These are phyloP conservation scores for Callionymus lyra DNA, from an alignment of 2,113 vertebrate species.

Conservation along the genomic window DNA sequence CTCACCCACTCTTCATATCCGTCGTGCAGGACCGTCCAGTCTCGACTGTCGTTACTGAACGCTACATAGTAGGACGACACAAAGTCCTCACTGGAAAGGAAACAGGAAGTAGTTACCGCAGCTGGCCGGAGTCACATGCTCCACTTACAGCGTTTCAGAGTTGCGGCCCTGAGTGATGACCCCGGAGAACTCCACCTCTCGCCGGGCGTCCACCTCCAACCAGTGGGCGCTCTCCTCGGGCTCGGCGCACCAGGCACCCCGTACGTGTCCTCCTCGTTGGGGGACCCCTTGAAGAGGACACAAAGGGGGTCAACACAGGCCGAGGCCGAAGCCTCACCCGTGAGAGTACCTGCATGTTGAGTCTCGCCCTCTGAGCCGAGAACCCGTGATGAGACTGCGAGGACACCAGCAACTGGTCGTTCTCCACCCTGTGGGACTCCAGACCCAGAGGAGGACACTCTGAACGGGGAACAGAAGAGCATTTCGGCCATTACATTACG, in stretches of 20 bases:
- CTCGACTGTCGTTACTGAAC: constrained; percentile 94
- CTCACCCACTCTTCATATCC: constrained; percentile 92
- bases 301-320: background rate
- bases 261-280: constrained; percentile 76
- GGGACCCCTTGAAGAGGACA: constrained; percentile 72
- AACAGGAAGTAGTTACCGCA: background rate
- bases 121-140: background rate
- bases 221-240: constrained; percentile 78
- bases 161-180: constrained; percentile 90
- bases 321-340: too few relatives aligned
- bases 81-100: constrained; percentile 70
- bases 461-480: constrained; percentile 41
- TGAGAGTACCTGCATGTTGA: constrained; percentile 83
- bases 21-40: constrained; percentile 81
- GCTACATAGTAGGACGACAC: constrained; percentile 86
- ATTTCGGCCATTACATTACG: too few relatives aligned
- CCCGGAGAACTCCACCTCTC: constrained; percentile 81
- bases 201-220: constrained; percentile 83
- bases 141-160: constrained; percentile 75
- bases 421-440: constrained; percentile 85
- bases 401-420: constrained; percentile 85
- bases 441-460: constrained; percentile 91
- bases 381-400: constrained; percentile 82
- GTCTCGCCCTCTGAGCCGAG: constrained; percentile 76
- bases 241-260: constrained; percentile 90